Evolutionary conservation across 2,888 invertebrate genomes (phyloP), one percentile per base, ranked within the genome.

Genomic region (Margaritifera margaritifera): DNA sequence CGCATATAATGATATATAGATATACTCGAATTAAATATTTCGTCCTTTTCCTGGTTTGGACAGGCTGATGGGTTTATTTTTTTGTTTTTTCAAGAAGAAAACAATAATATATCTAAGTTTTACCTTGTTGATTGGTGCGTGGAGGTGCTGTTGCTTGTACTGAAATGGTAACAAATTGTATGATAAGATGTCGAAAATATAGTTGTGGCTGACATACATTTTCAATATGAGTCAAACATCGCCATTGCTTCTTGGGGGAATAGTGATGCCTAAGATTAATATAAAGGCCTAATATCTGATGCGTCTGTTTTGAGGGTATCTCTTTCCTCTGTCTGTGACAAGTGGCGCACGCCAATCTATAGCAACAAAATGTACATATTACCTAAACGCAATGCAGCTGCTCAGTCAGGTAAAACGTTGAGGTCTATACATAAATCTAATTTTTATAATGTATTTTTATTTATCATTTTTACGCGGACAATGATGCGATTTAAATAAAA

Each of bases 131-230:
- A 58, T 63, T 51, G 22, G 64, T 62, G 31, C 66, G 15, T 51
- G 74, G 62, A 52, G 75, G 60, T 22, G 64, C 71, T 42, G 72
- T 75, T 5, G 71, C 64, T 51, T 57, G 54, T 18, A 73, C 77
- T 77, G 66, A 52, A 69, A 69, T 50, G 52, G 24, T 19, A 54
- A 59, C 54, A 22, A 57, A 57, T 20, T 22, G 11, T 55, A 55
- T 20, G 11, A 55, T 18, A 8, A 55, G 24, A 11, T 8, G 22
- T 2, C n/a, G 59, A 20, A 27, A 20, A 25, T 20, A 18, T 20
- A 25, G 20, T 25, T n/a, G n/a, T 27, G 22, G 11, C 50, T 24
- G 24, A 27, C 19, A 50, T 42, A 42, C 42, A 42, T 42, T 42
- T 42, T 42, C 0, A 42, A 42, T 42, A 15, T 3, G 15, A 42